These are phyloP conservation scores for Merops nubicus DNA, from an alignment of 2,113 vertebrate genomes.

Conservation along the genomic window DNA sequence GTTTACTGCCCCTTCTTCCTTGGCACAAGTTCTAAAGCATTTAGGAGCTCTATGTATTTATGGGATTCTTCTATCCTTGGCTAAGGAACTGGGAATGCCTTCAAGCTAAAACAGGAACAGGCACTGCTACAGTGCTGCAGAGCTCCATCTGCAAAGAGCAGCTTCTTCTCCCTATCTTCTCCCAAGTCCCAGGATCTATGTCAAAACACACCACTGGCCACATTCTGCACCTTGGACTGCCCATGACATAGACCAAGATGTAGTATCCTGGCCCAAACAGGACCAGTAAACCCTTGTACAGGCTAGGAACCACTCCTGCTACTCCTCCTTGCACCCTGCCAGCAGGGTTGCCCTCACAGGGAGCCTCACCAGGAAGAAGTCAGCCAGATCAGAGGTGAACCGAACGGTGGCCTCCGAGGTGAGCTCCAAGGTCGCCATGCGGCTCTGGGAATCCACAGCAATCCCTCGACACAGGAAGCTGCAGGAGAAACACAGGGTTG, in stretches of 20 bases:
- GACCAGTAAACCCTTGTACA: background rate
- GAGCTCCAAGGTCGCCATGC: slow-evolving; percentile 82
- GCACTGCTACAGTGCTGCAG: background rate
- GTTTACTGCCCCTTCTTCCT: background rate
- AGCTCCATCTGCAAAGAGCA: background rate
- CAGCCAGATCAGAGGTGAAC: slow-evolving; percentile 80
- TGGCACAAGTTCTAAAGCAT: background rate
- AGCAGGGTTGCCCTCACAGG: background rate
- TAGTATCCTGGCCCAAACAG: background rate
- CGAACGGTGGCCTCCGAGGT: slow-evolving; percentile 79
- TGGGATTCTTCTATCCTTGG: background rate
- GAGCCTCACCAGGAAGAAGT: slow-evolving; percentile 88
- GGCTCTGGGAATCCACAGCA: slow-evolving; percentile 78
- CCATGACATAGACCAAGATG: background rate
- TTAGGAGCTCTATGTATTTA: background rate
- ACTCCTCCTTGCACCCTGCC: background rate
- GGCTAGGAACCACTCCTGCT: background rate
- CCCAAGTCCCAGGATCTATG: background rate
- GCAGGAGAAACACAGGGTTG: slow-evolving; percentile 2
- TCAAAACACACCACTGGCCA: background rate
- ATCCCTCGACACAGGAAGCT: slow-evolving; percentile 91
- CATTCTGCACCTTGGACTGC: background rate
- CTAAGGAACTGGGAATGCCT: background rate
- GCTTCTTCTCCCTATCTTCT: background rate
- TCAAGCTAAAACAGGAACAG: background rate